Evolutionary conservation across 2,797 vertebrate species (phyloP).

Genomic region (Hippoglossus hippoglossus): DNA sequence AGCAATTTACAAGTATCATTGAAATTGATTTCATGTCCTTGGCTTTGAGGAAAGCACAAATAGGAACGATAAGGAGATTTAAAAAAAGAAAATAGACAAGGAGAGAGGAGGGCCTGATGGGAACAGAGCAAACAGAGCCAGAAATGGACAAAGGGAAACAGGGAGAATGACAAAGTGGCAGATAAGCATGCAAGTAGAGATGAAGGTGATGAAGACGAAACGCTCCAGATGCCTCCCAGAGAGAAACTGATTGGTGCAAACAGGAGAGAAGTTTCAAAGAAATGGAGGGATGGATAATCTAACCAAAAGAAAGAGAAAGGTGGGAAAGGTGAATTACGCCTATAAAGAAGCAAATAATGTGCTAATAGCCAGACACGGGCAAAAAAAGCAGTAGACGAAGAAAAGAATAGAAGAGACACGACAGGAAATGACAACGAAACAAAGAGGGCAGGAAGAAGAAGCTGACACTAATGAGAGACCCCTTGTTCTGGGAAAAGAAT

Average conservation of each 20-base stretch:
- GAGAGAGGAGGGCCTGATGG: conserved; percentile 2
- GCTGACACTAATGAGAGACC: neutral
- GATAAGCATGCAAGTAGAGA: conserved; percentile 34
- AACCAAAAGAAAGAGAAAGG: neutral
- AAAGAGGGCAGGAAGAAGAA: neutral
- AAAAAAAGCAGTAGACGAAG: neutral
- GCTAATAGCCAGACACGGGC: neutral
- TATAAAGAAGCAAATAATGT: neutral
- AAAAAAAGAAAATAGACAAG: conserved; percentile 12
- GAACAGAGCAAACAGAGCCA: conserved; percentile 25
- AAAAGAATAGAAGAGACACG: neutral
- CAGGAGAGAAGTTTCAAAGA: conserved; percentile 6
- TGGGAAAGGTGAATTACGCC: too few species aligned
- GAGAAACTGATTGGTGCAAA: conserved; percentile 22
- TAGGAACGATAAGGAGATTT: neutral
- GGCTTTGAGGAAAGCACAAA: conserved; percentile 26
- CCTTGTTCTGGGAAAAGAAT: neutral
- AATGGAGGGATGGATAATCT: neutral
- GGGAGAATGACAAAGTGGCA: conserved; percentile 21
- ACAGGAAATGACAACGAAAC: conserved; percentile 1
- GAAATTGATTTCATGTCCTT: conserved; percentile 39
- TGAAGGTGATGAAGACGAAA: conserved; percentile 38
- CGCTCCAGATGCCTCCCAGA: neutral
- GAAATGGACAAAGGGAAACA: conserved; percentile 16
- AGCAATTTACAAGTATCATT: conserved; percentile 32